Base-by-base conservation (phyloP, 1,140 invertebrate genomes). In the Pseudomyrmex cubaensis region DNA sequence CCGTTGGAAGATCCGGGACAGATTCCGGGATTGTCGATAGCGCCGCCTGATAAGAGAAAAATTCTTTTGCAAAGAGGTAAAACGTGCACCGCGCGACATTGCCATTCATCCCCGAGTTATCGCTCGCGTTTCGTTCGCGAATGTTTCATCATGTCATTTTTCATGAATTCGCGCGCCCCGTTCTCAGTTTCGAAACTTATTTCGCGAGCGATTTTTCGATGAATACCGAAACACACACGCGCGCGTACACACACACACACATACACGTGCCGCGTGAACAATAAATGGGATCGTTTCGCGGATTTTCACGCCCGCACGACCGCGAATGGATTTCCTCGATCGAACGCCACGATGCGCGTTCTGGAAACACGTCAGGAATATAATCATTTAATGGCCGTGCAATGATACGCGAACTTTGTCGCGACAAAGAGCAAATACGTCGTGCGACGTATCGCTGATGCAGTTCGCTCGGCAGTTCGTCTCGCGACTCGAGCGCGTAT, bases 131-230 rank as follows among this genome's bases (percentile, higher is more conserved):
- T 35, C 15, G 22, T 52, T 57, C 63, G 22, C 52, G 64, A 78
- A 70, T 67, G 66, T 78, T 78, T 78, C 54, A 78, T 78, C 54
- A 25, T 48, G 69, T 54, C 61, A 80, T 72, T 80, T 80, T 80
- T 80, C 76, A 61, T 35, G 35, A 35, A 80, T 80, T 70, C 66
- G 64, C 48, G 54, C 76, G 64, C 20, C 5, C 20, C 20, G 76
- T 64, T 9, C 12, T 80, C 76, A 61, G 76, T 72, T 80, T 80
- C 44, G 46, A 80, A 80, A 80, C 76, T 80, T 80, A 80, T 80
- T 80, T 80, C 66, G 66, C 66, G 66, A 80, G 66, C 76, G 76
- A 80, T 80, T 35, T 80, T 80, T 80, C 76, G 66, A 80, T 80
- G 76, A 80, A 80, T 80, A 80, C 66, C 66, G 76, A 80, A 80